Conservation (phyloP, 37 sponge, comb jelly and placozoan genomes). For the Dysidea cf. avara region DNA sequence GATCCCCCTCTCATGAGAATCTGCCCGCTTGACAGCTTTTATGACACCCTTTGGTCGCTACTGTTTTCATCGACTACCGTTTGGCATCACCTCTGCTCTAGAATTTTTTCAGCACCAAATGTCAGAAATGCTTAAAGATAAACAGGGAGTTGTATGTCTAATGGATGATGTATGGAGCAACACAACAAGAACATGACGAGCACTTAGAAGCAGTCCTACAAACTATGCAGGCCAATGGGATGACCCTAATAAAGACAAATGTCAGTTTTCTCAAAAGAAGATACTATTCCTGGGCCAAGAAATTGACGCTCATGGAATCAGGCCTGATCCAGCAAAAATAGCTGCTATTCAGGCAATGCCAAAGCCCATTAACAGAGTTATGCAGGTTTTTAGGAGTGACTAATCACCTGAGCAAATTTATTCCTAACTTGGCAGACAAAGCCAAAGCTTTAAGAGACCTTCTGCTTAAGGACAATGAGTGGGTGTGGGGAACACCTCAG, state of each 20-base stretch:
- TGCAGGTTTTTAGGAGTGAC: constrained; percentile 27
- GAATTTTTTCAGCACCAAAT: constrained; percentile 28
- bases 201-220: constrained; percentile 35
- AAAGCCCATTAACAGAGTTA: constrained; percentile 6
- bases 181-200: constrained; percentile 33
- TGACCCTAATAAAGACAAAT: constrained; percentile 34
- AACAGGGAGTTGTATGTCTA: constrained; percentile 37
- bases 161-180: constrained; percentile 32
- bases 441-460: constrained; percentile 8
- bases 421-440: constrained; percentile 10
- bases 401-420: constrained; percentile 25
- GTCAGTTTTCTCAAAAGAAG: background rate
- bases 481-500: constrained; percentile 14
- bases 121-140: constrained; percentile 25
- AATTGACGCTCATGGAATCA: constrained; percentile 2
- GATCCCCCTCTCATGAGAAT: constrained; percentile 24
- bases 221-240: constrained; percentile 9
- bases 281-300: constrained; percentile 22
- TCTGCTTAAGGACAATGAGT: constrained; percentile 1
- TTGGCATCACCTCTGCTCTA: constrained; percentile 38
- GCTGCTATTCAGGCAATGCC: constrained; percentile 7
- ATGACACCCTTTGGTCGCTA: constrained; percentile 46
- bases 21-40: constrained; percentile 35
- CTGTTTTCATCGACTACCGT: constrained; percentile 40
- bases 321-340: constrained; percentile 24